phyloP scores from a whole-genome alignment of 2,113 vertebrate species.

The Physeter macrocephalus region DNA sequence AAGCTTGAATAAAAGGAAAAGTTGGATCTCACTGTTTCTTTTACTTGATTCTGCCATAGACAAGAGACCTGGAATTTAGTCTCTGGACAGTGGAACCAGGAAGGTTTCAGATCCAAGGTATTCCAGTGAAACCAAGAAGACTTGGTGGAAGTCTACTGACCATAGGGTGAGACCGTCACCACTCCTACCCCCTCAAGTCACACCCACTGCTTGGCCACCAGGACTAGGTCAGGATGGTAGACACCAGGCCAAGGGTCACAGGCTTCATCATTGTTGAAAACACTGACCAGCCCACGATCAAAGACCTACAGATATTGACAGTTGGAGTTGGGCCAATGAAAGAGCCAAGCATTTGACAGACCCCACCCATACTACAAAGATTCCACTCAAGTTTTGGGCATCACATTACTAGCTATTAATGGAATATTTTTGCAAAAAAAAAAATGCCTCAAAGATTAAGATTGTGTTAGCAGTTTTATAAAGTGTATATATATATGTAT shows the following conservation, averaged over 20 bases:
- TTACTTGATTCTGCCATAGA: rapidly evolving
- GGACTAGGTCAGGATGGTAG: rapidly evolving
- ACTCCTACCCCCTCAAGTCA: rapidly evolving
- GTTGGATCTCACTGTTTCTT: neutral
- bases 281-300: rapidly evolving
- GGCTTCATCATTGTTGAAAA: too few species aligned
- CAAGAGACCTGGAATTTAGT: neutral
- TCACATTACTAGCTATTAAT: neutral
- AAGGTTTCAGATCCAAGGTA: rapidly evolving
- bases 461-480: neutral
- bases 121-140: neutral
- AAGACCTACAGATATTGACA: rapidly evolving
- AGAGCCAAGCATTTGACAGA: neutral
- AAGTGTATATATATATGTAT: too few species aligned
- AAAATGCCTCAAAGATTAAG: neutral
- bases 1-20: neutral
- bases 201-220: rapidly evolving
- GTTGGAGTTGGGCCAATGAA: neutral
- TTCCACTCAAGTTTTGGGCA: neutral
- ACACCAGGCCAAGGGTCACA: rapidly evolving
- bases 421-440: neutral
- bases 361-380: too few species aligned
- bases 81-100: neutral
- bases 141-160: neutral
- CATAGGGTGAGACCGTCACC: rapidly evolving